A percentile compares a stretch with the other conserved stretches of the same genome.
phyloP scores from a whole-genome alignment of 2,888 invertebrate species.

The Syrphus vitripennis region DNA sequence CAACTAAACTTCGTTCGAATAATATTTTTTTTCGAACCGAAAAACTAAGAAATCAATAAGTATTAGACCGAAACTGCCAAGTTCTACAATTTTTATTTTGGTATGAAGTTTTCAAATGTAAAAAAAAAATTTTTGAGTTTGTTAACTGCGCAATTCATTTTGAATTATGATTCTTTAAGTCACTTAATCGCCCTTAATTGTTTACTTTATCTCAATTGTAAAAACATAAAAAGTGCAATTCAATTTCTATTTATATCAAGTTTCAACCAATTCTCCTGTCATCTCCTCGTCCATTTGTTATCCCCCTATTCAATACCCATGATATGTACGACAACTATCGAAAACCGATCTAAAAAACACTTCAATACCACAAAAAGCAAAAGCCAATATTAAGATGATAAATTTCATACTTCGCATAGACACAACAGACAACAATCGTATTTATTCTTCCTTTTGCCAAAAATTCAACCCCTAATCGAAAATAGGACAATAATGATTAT shows the following conservation, averaged over 20 bases:
- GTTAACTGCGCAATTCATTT: too few relatives aligned
- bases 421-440: constrained; percentile 1
- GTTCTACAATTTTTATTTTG: too few relatives aligned
- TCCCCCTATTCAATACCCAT: not conserved
- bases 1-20: too few relatives aligned
- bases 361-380: constrained; percentile 41
- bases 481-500: constrained; percentile 28
- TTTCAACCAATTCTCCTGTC: constrained; percentile 8
- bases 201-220: not conserved
- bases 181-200: not conserved
- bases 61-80: too few relatives aligned
- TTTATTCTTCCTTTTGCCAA: constrained; percentile 58
- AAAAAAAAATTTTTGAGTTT: too few relatives aligned
- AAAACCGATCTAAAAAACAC: constrained; percentile 61
- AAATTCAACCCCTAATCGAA: constrained; percentile 46
- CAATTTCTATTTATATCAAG: not conserved
- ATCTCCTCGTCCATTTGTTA: not conserved
- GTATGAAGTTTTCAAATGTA: too few relatives aligned
- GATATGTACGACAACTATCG: constrained; percentile 55
- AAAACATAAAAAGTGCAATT: constrained; percentile 17
- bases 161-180: too few relatives aligned
- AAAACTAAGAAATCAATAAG: too few relatives aligned
- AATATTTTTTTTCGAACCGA: too few relatives aligned
- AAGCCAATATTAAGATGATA: not conserved
- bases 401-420: constrained; percentile 11